Percentiles rank a stretch among this genome's conserved stretches.
Conservation (phyloP, 2,797 vertebrate species). For the Otus scops region DNA sequence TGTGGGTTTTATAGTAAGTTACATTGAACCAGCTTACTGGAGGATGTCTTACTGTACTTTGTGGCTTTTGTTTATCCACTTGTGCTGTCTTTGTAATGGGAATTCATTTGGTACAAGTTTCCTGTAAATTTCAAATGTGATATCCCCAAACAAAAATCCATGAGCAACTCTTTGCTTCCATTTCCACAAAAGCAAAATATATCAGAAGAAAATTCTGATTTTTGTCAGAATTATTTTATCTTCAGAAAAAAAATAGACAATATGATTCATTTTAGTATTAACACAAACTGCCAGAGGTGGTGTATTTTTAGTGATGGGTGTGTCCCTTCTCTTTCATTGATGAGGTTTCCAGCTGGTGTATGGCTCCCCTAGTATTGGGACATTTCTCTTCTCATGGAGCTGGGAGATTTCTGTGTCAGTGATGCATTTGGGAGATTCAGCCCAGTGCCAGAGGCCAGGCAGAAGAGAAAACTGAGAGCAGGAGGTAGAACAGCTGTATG, state of each 20-base stretch:
- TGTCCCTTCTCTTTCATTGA: not conserved
- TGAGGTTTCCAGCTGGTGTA: not conserved
- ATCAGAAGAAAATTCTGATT: not conserved
- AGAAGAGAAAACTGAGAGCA: not conserved
- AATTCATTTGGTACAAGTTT: slow-evolving; percentile 36
- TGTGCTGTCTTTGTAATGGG: not conserved
- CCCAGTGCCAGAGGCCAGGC: not conserved
- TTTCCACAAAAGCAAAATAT: not conserved
- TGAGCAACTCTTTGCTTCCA: not conserved
- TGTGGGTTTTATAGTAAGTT: not conserved
- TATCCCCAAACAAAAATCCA: not conserved
- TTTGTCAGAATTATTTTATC: not conserved
- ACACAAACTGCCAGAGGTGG: not conserved
- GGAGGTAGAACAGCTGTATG: not conserved
- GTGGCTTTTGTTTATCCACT: not conserved
- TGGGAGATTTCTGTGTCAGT: not conserved
- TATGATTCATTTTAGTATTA: not conserved
- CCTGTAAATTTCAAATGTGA: not conserved
- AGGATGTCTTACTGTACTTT: not conserved
- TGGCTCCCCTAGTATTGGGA: not conserved
- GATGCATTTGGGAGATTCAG: not conserved
- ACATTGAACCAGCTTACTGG: not conserved
- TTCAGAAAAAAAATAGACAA: not conserved
- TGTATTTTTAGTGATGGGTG: not conserved
- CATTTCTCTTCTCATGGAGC: not conserved